phyloP scores from a whole-genome alignment of 2,888 invertebrate genomes.

The Carcina quercana region DNA sequence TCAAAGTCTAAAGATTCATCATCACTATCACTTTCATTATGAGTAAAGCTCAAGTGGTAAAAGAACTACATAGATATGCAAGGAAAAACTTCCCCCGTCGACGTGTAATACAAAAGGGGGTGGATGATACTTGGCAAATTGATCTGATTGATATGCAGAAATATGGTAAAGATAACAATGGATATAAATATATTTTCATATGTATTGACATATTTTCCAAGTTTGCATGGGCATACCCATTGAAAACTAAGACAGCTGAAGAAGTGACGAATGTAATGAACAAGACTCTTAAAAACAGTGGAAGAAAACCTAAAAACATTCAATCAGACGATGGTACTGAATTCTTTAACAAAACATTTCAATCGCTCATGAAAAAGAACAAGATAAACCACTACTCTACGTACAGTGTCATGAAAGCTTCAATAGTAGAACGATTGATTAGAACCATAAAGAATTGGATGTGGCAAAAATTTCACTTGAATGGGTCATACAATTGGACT shows the following conservation, averaged over 20 bases:
- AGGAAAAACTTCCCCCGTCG: conserved; percentile 33
- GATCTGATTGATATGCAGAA: conserved; percentile 32
- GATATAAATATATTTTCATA: conserved; percentile 10
- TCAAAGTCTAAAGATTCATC: too few species aligned
- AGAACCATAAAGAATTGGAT: conserved; percentile 9
- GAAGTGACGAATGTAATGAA: not conserved
- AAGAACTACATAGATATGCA: conserved; percentile 12
- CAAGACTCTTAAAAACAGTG: not conserved
- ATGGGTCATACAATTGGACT: not conserved
- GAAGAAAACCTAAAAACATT: conserved; percentile 10
- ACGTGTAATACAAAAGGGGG: conserved; percentile 30
- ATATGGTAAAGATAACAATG: conserved; percentile 10
- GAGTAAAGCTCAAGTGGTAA: conserved; percentile 5
- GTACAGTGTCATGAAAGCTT: not conserved
- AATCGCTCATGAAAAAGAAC: not conserved
- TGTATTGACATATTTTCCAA: conserved; percentile 14
- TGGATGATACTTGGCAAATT: conserved; percentile 50
- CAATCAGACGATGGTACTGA: conserved; percentile 13
- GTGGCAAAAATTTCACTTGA: conserved; percentile 6
- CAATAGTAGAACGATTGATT: conserved; percentile 2
- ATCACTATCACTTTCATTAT: too few species aligned
- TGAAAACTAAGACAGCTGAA: conserved; percentile 9
- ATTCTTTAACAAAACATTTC: conserved; percentile 6
- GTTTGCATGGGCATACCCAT: conserved; percentile 10
- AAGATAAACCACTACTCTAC: conserved; percentile 1